Conservation (phyloP, 92 coral and sea anemone species). For the Zoanthus solanderi region DNA sequence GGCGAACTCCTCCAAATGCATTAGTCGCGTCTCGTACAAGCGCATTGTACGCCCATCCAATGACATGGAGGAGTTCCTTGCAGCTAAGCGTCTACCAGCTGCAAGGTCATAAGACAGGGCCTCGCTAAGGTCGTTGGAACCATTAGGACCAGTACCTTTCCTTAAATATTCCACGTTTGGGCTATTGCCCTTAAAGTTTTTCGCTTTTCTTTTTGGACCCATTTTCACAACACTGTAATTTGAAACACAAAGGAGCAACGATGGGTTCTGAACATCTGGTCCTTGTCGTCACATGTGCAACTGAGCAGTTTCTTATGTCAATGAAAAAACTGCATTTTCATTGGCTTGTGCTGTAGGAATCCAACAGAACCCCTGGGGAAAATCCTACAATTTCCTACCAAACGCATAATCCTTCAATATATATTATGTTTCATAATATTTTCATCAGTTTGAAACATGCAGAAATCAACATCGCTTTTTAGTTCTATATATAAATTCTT, state of each 20-base stretch:
- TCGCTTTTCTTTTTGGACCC: background rate
- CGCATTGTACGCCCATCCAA: constrained; percentile 13
- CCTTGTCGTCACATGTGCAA: background rate
- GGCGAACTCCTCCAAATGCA: constrained; percentile 37
- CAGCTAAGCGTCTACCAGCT: background rate
- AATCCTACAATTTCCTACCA: background rate
- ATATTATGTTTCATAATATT: too few species aligned
- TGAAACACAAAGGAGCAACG: background rate
- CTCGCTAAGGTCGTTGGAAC: background rate
- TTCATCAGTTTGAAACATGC: too few species aligned
- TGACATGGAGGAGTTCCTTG: constrained; percentile 33
- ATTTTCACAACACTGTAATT: background rate
- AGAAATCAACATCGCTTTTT: too few species aligned
- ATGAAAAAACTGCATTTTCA: background rate
- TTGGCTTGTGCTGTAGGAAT: background rate
- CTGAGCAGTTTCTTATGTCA: background rate
- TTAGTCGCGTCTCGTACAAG: constrained; percentile 17
- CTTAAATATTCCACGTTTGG: background rate
- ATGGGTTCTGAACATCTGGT: background rate
- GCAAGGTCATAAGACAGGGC: background rate
- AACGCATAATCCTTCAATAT: background rate
- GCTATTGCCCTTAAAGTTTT: background rate
- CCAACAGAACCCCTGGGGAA: too few species aligned
- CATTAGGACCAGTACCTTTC: background rate
- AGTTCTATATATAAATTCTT: too few species aligned